Conservation (phyloP, 2,888 invertebrate genomes). For the Microchrysa polita region DNA sequence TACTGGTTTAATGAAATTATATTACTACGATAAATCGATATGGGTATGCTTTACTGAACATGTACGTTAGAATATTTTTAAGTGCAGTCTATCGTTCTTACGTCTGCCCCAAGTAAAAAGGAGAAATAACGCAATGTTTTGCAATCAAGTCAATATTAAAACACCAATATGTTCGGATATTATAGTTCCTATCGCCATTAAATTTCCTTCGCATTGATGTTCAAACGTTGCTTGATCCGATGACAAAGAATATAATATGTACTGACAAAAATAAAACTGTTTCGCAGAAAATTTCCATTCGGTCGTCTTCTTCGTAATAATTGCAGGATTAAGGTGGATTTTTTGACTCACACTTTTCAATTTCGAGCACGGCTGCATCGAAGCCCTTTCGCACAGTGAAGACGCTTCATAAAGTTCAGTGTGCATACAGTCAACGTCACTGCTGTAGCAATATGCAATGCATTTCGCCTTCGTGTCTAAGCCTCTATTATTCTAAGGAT, state of each 20-base stretch:
- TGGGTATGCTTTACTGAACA: too few relatives aligned
- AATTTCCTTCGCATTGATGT: too few relatives aligned
- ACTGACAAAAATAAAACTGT: slow-evolving; percentile 19
- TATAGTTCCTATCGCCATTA: too few relatives aligned
- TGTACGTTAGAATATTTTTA: too few relatives aligned
- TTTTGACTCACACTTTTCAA: background rate
- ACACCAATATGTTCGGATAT: too few relatives aligned
- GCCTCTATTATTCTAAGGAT: background rate
- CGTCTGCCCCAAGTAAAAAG: too few relatives aligned
- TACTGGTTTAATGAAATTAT: too few relatives aligned
- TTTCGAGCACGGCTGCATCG: background rate
- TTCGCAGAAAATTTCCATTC: slow-evolving; percentile 46
- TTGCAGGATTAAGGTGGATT: slow-evolving; percentile 45
- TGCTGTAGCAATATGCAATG: slow-evolving; percentile 19
- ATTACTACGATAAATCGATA: too few relatives aligned
- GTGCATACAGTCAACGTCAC: background rate
- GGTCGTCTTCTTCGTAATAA: slow-evolving; percentile 42
- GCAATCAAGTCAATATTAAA: too few relatives aligned
- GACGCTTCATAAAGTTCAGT: background rate
- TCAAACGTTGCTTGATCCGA: background rate
- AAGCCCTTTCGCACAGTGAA: background rate
- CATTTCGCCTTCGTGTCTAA: background rate
- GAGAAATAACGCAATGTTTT: too few relatives aligned
- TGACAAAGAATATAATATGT: background rate
- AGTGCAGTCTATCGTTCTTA: too few relatives aligned